Conservation (phyloP, 2,797 vertebrate species). For the Dicrostonyx torquatus region DNA sequence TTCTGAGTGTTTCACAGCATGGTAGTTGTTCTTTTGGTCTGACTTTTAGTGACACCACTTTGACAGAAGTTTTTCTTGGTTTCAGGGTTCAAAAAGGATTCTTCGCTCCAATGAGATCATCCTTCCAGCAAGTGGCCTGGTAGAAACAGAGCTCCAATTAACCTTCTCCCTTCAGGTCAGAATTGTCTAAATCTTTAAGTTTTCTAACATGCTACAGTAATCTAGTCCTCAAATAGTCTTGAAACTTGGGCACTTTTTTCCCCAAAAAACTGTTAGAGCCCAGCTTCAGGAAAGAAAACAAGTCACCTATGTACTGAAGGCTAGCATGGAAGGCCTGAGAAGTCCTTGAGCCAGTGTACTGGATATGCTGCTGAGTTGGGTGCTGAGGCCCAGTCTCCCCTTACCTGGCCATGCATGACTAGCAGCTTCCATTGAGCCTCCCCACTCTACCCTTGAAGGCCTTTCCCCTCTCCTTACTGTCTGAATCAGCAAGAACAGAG, state of each 20-base stretch:
- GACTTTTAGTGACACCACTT: background rate
- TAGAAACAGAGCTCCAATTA: constrained; percentile 94
- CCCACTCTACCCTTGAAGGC: background rate
- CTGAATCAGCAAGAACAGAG: background rate
- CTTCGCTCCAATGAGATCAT: constrained; percentile 95
- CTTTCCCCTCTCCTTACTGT: background rate
- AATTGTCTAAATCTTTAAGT: background rate
- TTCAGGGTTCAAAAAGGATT: constrained; percentile 94
- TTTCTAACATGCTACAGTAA: background rate
- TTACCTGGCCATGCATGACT: background rate
- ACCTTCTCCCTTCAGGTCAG: constrained; percentile 95
- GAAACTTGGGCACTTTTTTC: background rate
- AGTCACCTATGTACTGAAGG: background rate
- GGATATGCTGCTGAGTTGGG: background rate
- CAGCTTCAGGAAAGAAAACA: background rate
- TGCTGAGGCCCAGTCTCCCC: background rate
- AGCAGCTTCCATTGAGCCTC: background rate
- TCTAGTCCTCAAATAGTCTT: background rate
- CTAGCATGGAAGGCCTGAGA: background rate
- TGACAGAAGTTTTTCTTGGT: constrained; percentile 34
- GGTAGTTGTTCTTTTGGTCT: background rate
- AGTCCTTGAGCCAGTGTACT: background rate
- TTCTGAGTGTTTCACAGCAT: background rate
- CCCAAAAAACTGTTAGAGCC: background rate
- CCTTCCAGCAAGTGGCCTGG: constrained; percentile 90